Evolutionary conservation across 1,140 invertebrate species (phyloP).

Genomic region (Papilio polytes): DNA sequence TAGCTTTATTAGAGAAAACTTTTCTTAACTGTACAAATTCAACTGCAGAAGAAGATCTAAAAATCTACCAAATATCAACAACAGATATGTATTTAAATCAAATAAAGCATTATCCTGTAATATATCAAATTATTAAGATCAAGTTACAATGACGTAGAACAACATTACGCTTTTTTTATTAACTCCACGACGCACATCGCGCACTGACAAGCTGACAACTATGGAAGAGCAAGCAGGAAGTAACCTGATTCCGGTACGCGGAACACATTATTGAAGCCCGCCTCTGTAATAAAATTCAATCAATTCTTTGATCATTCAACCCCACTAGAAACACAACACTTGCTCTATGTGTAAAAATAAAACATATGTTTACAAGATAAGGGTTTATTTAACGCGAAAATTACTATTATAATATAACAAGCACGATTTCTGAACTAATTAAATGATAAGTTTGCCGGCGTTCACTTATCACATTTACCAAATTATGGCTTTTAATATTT

Average conservation of each 20-base stretch:
- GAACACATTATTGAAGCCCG: conserved; percentile 62
- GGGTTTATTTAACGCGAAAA: neutral
- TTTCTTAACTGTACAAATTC: conserved; percentile 27
- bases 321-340: conserved; percentile 26
- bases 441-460: neutral
- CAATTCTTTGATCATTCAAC: conserved; percentile 62
- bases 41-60: neutral
- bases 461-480: neutral
- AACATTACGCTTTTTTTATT: conserved; percentile 8
- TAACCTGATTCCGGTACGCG: conserved; percentile 59
- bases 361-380: neutral
- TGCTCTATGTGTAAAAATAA: neutral
- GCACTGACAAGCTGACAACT: conserved; percentile 17
- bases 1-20: conserved; percentile 18
- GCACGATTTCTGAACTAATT: neutral
- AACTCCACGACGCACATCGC: neutral
- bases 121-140: neutral
- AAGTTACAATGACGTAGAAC: neutral
- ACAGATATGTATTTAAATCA: neutral
- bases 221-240: conserved; percentile 61
- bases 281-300: conserved; percentile 67
- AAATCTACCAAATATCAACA: neutral
- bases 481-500: neutral
- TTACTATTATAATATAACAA: neutral
- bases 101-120: neutral